Percentiles rank a stretch among this genome's conserved stretches.
phyloP scores from a whole-genome alignment of 1,140 invertebrate genomes.

The Euschistus heros region DNA sequence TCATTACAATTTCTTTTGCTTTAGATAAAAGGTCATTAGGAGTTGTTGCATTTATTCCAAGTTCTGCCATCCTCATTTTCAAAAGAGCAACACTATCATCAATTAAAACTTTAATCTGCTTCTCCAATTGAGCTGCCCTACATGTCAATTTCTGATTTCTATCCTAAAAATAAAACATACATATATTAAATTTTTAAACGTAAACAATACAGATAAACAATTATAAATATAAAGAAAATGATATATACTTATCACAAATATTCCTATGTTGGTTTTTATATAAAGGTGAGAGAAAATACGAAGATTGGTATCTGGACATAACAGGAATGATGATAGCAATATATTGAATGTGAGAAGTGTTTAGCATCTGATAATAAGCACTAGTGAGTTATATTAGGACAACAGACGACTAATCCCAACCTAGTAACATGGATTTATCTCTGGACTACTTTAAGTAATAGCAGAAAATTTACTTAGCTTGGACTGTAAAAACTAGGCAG shows the following conservation, averaged over 20 bases:
- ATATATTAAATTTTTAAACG: neutral
- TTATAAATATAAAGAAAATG: neutral
- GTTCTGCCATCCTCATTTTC: slow-evolving; percentile 79
- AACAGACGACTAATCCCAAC: too few species aligned
- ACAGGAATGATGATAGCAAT: too few species aligned
- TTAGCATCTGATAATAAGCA: too few species aligned
- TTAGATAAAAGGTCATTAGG: slow-evolving; percentile 76
- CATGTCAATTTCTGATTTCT: slow-evolving; percentile 66
- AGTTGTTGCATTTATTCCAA: slow-evolving; percentile 72
- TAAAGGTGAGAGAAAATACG: too few species aligned
- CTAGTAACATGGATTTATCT: too few species aligned
- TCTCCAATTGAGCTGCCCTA: slow-evolving; percentile 72
- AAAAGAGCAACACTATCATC: slow-evolving; percentile 83
- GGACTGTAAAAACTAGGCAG: too few species aligned
- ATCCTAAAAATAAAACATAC: slow-evolving; percentile 43
- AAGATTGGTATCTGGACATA: too few species aligned
- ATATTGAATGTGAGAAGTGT: too few species aligned
- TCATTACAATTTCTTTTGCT: slow-evolving; percentile 83
- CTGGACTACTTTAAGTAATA: too few species aligned
- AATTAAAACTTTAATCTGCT: slow-evolving; percentile 81
- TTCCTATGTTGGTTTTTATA: neutral
- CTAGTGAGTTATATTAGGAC: too few species aligned
- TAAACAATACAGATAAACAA: neutral
- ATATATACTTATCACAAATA: neutral
- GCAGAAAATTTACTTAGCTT: too few species aligned